These are phyloP conservation scores for Drosophila pallidifrons DNA, from an alignment of 1,140 invertebrate genomes.

Conservation along the genomic window DNA sequence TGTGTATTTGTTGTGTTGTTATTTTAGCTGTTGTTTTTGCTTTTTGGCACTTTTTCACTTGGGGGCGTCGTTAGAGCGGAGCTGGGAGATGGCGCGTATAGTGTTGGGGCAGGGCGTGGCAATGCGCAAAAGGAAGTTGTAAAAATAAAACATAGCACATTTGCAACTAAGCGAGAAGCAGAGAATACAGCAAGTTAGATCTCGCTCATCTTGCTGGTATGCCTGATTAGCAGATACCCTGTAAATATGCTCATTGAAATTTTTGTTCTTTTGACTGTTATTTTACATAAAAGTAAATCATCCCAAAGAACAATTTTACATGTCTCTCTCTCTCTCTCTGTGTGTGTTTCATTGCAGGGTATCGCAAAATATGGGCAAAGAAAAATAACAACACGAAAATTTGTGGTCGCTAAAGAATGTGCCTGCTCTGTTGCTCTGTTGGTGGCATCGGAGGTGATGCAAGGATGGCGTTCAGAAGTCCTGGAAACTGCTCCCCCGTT, in stretches of 20 bases:
- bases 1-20: slow-evolving; percentile 50
- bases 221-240: neutral
- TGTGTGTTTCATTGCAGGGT: neutral
- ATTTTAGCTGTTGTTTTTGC: slow-evolving; percentile 48
- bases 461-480: neutral
- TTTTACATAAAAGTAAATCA: neutral
- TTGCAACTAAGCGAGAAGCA: slow-evolving; percentile 59
- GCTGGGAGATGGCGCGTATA: neutral
- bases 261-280: neutral
- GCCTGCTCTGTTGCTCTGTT: slow-evolving; percentile 13
- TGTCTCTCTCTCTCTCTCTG: too few relatives aligned
- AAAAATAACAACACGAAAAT: slow-evolving; percentile 81
- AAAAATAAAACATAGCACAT: slow-evolving; percentile 81
- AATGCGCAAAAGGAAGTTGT: slow-evolving; percentile 63
- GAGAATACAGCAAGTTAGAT: slow-evolving; percentile 7
- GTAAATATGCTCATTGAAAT: neutral
- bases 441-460: neutral
- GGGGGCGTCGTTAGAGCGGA: slow-evolving; percentile 14
- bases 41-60: slow-evolving; percentile 78
- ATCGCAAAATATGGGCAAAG: slow-evolving; percentile 36
- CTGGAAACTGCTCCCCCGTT: slow-evolving; percentile 46
- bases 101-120: slow-evolving; percentile 17
- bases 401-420: slow-evolving; percentile 76
- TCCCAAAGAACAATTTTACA: too few relatives aligned
- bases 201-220: neutral